These are phyloP conservation scores for Synergus umbraculus DNA, from an alignment of 2,888 invertebrate genomes.

Conservation along the genomic window DNA sequence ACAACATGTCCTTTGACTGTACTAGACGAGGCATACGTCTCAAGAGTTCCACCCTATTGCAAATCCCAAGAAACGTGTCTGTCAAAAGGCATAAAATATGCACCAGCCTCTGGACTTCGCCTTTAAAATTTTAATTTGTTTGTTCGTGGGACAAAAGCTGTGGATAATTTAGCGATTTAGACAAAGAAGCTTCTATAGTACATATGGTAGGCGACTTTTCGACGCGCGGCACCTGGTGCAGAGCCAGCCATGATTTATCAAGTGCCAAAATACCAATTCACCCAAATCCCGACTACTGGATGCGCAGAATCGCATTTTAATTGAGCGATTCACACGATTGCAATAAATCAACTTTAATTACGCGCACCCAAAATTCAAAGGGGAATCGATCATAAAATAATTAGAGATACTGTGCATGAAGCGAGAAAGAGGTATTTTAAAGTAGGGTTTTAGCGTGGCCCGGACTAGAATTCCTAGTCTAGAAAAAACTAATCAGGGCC, in stretches of 20 bases:
- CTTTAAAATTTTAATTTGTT: constrained; percentile 63
- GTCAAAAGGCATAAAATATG: not conserved
- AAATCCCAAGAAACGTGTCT: constrained; percentile 23
- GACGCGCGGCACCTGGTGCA: constrained; percentile 65
- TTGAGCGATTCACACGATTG: not conserved
- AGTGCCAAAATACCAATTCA: constrained; percentile 41
- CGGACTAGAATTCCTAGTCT: no score
- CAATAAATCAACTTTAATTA: constrained; percentile 4
- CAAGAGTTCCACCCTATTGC: constrained; percentile 19
- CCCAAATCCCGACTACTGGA: constrained; percentile 23
- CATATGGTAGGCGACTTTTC: constrained; percentile 30
- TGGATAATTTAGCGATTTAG: constrained; percentile 50
- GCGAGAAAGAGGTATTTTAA: not conserved
- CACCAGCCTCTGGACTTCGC: not conserved
- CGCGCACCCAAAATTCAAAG: not conserved
- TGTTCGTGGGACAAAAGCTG: constrained; percentile 60
- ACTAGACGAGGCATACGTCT: constrained; percentile 14
- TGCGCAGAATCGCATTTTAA: constrained; percentile 21
- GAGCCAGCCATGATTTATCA: constrained; percentile 67
- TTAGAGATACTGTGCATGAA: not conserved
- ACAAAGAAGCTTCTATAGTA: constrained; percentile 52
- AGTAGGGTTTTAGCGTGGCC: no score
- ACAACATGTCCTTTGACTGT: constrained; percentile 24
- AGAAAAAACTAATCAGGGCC: no score
- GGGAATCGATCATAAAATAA: constrained; percentile 1